Evolutionary conservation across 2,113 vertebrate genomes (phyloP).

Genomic region (Pygoscelis adeliae): DNA sequence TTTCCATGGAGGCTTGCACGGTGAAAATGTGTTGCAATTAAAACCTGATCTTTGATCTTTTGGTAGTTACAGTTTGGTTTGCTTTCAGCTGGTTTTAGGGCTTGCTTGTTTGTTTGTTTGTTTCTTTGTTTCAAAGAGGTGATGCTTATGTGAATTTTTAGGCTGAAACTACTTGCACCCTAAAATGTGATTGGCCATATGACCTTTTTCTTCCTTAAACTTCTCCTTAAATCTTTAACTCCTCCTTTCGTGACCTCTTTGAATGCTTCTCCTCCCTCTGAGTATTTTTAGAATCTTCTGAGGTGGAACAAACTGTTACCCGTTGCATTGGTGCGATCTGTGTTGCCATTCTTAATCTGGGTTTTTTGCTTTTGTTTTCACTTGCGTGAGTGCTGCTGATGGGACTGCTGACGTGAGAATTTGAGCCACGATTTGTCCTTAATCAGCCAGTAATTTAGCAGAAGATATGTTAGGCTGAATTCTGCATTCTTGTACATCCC

Average conservation of each 20-base stretch:
- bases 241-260: not conserved
- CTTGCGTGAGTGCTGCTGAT: not conserved
- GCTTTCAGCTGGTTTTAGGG: not conserved
- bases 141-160: not conserved
- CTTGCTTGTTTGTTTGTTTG: not conserved
- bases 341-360: not conserved
- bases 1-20: slow-evolving; percentile 35
- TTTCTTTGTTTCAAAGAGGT: not conserved
- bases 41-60: slow-evolving; percentile 66
- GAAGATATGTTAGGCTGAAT: not conserved
- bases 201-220: not conserved
- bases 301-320: not conserved
- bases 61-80: slow-evolving; percentile 19
- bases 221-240: not conserved
- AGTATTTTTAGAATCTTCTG: not conserved
- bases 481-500: not conserved
- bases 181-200: not conserved
- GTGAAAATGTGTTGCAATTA: slow-evolving; percentile 53
- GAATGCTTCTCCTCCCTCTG: not conserved
- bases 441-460: not conserved
- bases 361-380: not conserved
- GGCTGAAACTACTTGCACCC: not conserved
- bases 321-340: not conserved
- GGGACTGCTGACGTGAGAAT: not conserved
- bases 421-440: not conserved